phyloP scores from a whole-genome alignment of 2,888 invertebrate genomes.

The Thereva nobilitata region DNA sequence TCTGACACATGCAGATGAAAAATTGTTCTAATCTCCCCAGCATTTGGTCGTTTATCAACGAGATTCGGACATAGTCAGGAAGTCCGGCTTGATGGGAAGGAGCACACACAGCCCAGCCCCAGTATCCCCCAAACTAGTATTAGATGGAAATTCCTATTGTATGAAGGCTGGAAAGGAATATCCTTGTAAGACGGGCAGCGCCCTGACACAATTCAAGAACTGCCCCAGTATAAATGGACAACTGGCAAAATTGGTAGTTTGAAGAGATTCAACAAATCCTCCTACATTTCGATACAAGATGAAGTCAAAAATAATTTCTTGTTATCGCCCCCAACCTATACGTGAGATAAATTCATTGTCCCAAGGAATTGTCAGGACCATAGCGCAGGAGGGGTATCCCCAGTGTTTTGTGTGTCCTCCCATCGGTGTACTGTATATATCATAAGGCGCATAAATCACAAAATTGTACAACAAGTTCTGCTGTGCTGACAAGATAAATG shows the following conservation, averaged over 20 bases:
- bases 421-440: constrained; percentile 8
- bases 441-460: constrained; percentile 28
- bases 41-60: constrained; percentile 2
- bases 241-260: no score
- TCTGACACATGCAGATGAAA: constrained; percentile 32
- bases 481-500: constrained; percentile 31
- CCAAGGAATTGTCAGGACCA: no score
- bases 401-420: constrained; percentile 3
- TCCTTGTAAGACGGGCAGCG: no score
- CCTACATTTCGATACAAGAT: background rate
- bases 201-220: no score
- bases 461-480: constrained; percentile 10
- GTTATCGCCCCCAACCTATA: constrained; percentile 7
- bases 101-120: background rate
- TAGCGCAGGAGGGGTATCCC: no score
- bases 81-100: background rate
- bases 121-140: background rate
- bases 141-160: constrained; percentile 6
- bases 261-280: constrained; percentile 13
- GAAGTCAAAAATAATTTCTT: constrained; percentile 32
- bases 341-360: no score
- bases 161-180: background rate
- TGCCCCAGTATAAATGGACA: no score
- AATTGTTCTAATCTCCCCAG: constrained; percentile 18
- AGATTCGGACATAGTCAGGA: constrained; percentile 2